Evolutionary conservation across 1,140 invertebrate genomes (phyloP).

Genomic region (Caenorhabditis briggsae): DNA sequence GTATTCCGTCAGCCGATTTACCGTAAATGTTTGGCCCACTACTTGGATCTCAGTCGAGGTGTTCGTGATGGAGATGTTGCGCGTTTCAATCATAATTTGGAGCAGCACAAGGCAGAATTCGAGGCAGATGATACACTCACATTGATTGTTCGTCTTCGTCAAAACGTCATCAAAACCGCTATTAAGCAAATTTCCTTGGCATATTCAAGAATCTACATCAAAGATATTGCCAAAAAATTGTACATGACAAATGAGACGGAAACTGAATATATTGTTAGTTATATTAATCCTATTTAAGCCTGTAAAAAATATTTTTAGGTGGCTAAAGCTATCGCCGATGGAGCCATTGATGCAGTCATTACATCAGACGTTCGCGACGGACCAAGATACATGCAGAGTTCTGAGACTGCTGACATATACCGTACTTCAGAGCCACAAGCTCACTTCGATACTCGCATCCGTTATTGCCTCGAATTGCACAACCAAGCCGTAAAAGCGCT

Average conservation of each 20-base stretch:
- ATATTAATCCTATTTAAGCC: background rate
- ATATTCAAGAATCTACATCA: slow-evolving; percentile 94
- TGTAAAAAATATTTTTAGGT: slow-evolving; percentile 78
- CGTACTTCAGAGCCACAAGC: slow-evolving; percentile 94
- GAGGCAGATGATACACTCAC: slow-evolving; percentile 74
- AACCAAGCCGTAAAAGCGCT: slow-evolving; percentile 98
- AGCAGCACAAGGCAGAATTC: slow-evolving; percentile 81
- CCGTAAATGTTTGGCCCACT: slow-evolving; percentile 89
- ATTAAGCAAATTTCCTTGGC: slow-evolving; percentile 92
- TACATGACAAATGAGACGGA: slow-evolving; percentile 94
- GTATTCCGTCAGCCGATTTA: slow-evolving; percentile 87
- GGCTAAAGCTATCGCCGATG: slow-evolving; percentile 98
- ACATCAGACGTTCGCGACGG: slow-evolving; percentile 84
- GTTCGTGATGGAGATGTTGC: slow-evolving; percentile 93
- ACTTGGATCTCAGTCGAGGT: slow-evolving; percentile 95
- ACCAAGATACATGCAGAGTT: slow-evolving; percentile 91
- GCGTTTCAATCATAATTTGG: slow-evolving; percentile 92
- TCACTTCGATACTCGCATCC: slow-evolving; percentile 95
- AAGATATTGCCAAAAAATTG: slow-evolving; percentile 93
- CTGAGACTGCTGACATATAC: slow-evolving; percentile 87
- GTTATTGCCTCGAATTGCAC: slow-evolving; percentile 92
- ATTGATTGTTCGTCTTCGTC: slow-evolving; percentile 83
- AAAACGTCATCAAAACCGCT: slow-evolving; percentile 99
- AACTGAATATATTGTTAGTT: slow-evolving; percentile 91
- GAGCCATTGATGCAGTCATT: slow-evolving; percentile 96